Evolutionary conservation across 1,140 invertebrate species (phyloP).

Genomic region (Orius laevigatus): DNA sequence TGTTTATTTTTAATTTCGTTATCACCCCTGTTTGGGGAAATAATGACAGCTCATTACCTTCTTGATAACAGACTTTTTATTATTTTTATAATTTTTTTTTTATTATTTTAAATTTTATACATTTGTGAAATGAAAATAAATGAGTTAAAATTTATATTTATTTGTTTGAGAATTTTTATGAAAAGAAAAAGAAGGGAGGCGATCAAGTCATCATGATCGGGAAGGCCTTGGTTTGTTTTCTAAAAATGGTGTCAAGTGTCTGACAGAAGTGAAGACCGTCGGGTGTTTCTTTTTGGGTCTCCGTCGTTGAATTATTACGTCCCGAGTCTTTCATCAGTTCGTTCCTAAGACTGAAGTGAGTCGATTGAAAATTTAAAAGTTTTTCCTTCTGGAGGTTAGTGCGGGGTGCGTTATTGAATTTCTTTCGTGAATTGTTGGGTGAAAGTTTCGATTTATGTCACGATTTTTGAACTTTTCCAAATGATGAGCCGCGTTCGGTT

Average conservation of each 20-base stretch:
- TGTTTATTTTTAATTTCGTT: too few species aligned
- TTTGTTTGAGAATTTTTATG: too few species aligned
- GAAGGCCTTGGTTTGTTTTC: constrained; percentile 5
- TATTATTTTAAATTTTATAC: too few species aligned
- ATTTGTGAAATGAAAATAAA: too few species aligned
- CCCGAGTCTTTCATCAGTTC: neutral
- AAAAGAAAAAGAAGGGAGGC: too few species aligned
- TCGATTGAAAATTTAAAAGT: neutral
- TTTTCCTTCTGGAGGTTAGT: neutral
- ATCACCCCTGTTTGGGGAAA: too few species aligned
- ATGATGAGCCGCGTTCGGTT: neutral
- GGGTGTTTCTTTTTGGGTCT: neutral
- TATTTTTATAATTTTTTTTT: too few species aligned
- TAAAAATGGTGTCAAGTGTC: constrained; percentile 13
- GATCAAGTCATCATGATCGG: too few species aligned
- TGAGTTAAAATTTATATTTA: too few species aligned
- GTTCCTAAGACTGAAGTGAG: neutral
- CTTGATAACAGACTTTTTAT: too few species aligned
- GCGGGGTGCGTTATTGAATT: neutral
- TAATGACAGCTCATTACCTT: too few species aligned
- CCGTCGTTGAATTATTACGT: neutral
- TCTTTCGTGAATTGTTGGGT: neutral
- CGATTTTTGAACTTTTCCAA: neutral
- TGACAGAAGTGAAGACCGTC: neutral
- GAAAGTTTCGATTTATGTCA: constrained; percentile 1